Evolutionary conservation across 2,113 vertebrate genomes (phyloP).

Genomic region (Suncus etruscus): DNA sequence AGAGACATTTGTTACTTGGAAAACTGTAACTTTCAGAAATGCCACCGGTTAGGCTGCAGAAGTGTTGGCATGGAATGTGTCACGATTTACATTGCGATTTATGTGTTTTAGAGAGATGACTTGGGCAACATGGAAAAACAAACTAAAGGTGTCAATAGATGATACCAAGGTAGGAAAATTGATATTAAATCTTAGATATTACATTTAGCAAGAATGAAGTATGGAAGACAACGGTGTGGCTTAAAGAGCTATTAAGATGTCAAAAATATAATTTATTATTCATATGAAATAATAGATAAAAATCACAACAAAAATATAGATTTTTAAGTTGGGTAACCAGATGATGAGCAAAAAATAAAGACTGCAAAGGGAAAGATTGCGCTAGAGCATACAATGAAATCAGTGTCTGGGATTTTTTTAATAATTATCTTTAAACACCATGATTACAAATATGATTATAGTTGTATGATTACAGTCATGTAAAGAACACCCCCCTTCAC

Average conservation of each 20-base stretch:
- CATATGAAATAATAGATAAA: neutral
- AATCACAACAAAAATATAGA: neutral
- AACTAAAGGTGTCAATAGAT: neutral
- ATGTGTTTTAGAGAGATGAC: conserved; percentile 8
- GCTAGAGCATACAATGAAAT: neutral
- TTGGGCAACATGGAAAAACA: neutral
- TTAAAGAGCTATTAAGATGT: no score
- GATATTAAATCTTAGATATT: neutral
- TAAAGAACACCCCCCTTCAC: no score
- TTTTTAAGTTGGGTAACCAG: neutral
- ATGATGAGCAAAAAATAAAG: neutral
- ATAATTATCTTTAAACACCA: no score
- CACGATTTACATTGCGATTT: neutral
- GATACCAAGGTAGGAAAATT: neutral
- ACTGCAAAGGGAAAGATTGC: conserved; percentile 10
- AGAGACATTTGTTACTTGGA: neutral
- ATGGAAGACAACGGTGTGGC: neutral
- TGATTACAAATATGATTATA: no score
- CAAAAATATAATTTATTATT: neutral
- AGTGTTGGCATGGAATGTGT: neutral
- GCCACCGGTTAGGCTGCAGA: neutral
- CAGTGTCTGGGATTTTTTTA: conserved; percentile 45
- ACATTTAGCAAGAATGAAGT: no score
- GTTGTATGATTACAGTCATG: no score
- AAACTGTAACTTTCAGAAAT: neutral